Base-by-base conservation (phyloP, 1,140 invertebrate species). In the Phortica variegata region DNA sequence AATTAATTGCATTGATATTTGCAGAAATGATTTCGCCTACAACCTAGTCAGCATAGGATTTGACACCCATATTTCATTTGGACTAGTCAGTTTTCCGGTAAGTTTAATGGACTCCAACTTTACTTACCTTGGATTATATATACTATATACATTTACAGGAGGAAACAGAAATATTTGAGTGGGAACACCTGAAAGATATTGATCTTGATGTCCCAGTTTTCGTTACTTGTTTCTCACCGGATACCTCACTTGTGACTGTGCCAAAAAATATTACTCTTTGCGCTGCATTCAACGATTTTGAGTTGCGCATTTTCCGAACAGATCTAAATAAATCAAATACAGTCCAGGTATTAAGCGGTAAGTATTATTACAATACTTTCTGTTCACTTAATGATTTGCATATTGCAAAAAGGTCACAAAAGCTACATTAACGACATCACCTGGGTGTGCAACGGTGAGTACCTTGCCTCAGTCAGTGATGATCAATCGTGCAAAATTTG, bases 401-500 rank as follows among this genome's bases (percentile, higher is more conserved):
- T n/a, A n/a, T n/a, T n/a, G n/a, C n/a, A n/a, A n/a, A n/a, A n/a
- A 55, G 84, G 84, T 1, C 89, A 91, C 58, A 83, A 65, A 21
- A 83, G 83, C 71, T 90, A 87, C 63, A 80, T 89, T 0, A 91
- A 91, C 73, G 79, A 80, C 34, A 66, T 89, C 17, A 77, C 81
- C 21, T 90, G 83, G 79, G 86, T 89, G 58, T 82, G 83, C 6
- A 82, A 83, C 37, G 88, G 87, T 17, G 79, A 83, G 26, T 78
- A 82, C 43, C 59, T 91, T 31, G 87, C 86, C 13, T 89, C 87
- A 32, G 85, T 84, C 9, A 87, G 87, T 50, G 88, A 91, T 77
- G 89, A 91, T 73, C 82, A 84, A 33, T 86, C 85, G 0, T 89
- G 87, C 65, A 81, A 83, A 58, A 71, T 91, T 16, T 90, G 87